Conservation (phyloP, 2,888 invertebrate genomes). For the Platycnemis pennipes region DNA sequence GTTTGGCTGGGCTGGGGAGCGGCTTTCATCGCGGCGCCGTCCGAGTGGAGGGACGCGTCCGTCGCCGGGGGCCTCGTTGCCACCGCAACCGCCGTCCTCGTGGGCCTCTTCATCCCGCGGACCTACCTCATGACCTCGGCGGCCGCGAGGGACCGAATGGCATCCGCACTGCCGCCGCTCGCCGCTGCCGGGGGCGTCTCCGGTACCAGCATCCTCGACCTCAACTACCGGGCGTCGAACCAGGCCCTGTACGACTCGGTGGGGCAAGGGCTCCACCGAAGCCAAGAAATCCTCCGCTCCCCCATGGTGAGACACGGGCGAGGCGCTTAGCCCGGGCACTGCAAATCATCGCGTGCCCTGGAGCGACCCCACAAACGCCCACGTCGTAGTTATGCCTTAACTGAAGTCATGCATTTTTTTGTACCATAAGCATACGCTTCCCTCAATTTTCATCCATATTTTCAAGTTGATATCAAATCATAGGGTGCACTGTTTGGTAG, state of each 20-base stretch:
- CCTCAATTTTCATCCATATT: not conserved
- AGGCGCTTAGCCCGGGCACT: conserved; percentile 2
- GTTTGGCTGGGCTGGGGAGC: conserved; percentile 84
- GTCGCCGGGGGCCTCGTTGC: conserved; percentile 83
- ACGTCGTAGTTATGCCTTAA: not conserved
- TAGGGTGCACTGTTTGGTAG: not conserved
- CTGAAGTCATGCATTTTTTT: not conserved
- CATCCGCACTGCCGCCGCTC: conserved; percentile 75
- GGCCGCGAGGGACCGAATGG: conserved; percentile 82
- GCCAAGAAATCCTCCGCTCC: conserved; percentile 57
- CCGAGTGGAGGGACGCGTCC: conserved; percentile 79
- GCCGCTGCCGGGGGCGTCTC: conserved; percentile 68
- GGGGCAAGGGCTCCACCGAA: conserved; percentile 70
- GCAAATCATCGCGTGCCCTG: not conserved
- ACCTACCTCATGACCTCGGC: conserved; percentile 86
- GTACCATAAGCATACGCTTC: not conserved
- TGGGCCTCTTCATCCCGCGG: conserved; percentile 85
- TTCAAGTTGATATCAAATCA: not conserved
- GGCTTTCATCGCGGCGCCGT: conserved; percentile 79
- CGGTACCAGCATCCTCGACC: conserved; percentile 70
- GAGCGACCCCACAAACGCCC: not conserved
- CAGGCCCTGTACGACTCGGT: conserved; percentile 76
- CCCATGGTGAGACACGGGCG: conserved; percentile 67
- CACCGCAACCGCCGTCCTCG: conserved; percentile 83
- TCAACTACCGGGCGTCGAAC: conserved; percentile 70